Evolutionary conservation across 2,888 invertebrate species (phyloP).

Genomic region (Aphrophora alni): DNA sequence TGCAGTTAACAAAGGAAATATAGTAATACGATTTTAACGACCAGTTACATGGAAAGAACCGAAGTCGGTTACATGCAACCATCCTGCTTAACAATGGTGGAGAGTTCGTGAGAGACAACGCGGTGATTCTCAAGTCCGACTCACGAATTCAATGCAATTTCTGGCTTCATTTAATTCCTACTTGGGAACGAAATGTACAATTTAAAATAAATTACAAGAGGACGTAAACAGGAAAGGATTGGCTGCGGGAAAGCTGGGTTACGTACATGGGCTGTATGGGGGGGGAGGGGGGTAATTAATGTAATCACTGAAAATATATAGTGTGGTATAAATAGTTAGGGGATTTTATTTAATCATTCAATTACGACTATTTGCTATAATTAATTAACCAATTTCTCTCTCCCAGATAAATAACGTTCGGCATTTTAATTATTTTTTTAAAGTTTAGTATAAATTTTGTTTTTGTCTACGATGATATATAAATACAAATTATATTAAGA

Average conservation of each 20-base stretch:
- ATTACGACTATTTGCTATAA: too few species aligned
- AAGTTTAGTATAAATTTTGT: too few species aligned
- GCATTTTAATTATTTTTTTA: too few species aligned
- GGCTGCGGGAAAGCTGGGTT: background rate
- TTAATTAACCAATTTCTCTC: too few species aligned
- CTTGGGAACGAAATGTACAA: background rate
- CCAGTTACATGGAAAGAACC: background rate
- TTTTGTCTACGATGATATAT: too few species aligned
- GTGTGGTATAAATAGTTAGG: too few species aligned
- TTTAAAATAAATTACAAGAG: background rate
- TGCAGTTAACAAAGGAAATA: constrained; percentile 1
- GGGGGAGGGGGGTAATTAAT: too few species aligned
- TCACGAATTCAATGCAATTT: constrained; percentile 4
- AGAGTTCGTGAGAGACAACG: background rate
- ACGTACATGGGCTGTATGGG: too few species aligned
- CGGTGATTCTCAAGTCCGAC: background rate
- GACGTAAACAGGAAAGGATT: background rate
- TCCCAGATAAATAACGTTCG: too few species aligned
- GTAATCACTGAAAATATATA: background rate
- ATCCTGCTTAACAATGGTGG: background rate
- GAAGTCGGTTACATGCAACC: background rate
- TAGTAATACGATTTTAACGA: background rate
- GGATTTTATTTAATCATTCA: too few species aligned
- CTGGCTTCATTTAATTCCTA: background rate
- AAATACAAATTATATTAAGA: too few species aligned